phyloP scores from a whole-genome alignment of 2,888 invertebrate species.

The Coelopa pilipes region DNA sequence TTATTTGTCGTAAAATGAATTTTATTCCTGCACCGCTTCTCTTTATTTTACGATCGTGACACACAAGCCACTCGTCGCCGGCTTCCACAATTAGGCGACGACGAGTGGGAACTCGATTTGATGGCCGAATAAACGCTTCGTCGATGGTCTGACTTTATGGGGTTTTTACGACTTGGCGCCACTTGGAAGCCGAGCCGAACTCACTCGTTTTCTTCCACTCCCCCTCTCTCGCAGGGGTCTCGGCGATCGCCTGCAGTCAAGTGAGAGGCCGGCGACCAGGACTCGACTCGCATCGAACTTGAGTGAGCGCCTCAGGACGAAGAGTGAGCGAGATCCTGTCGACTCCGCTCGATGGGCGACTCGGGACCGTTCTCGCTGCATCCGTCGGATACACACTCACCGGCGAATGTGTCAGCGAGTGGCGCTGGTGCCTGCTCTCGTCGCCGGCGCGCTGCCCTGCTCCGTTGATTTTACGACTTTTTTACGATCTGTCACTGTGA shows the following conservation, averaged over 20 bases:
- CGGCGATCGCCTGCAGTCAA: neutral
- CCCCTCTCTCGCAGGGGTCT: neutral
- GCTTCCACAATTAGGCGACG: slow-evolving; percentile 13
- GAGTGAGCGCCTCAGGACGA: neutral
- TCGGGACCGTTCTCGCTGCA: neutral
- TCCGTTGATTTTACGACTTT: slow-evolving; percentile 59
- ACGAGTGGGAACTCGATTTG: slow-evolving; percentile 22
- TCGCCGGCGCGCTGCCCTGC: neutral
- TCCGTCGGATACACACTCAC: neutral
- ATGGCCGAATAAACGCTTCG: slow-evolving; percentile 25
- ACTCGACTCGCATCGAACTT: neutral
- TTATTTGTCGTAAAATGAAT: slow-evolving; percentile 59
- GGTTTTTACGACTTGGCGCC: slow-evolving; percentile 67
- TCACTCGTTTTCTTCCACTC: neutral
- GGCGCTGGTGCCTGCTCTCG: neutral
- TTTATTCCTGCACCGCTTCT: slow-evolving; percentile 51
- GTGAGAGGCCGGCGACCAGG: neutral
- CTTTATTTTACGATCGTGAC: slow-evolving; percentile 56
- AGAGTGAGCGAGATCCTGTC: slow-evolving; percentile 7
- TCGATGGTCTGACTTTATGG: slow-evolving; percentile 53
- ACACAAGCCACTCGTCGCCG: slow-evolving; percentile 47
- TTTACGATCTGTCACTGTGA: slow-evolving; percentile 63
- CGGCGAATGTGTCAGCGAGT: neutral
- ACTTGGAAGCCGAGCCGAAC: slow-evolving; percentile 43
- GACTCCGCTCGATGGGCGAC: neutral